Conservation (phyloP, 2,888 invertebrate species). For the Cryptops parisi region DNA sequence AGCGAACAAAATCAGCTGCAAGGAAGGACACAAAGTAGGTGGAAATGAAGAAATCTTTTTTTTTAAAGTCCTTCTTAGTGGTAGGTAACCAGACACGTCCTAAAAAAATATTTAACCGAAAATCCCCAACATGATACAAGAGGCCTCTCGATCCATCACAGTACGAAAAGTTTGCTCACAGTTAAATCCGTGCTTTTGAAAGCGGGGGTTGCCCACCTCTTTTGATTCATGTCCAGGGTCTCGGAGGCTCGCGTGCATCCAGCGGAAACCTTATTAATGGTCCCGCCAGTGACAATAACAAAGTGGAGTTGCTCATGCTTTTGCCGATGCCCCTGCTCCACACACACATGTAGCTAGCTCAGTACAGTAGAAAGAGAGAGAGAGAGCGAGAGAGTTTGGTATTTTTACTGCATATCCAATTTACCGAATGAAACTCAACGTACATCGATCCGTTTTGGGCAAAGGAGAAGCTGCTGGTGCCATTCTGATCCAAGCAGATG, state of each 20-base stretch:
- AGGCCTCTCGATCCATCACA: constrained; percentile 9
- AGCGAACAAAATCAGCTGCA: too few species aligned
- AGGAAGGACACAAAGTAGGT: too few species aligned
- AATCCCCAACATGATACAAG: not conserved
- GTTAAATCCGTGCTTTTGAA: constrained; percentile 15
- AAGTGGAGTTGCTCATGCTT: constrained; percentile 14
- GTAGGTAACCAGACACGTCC: too few species aligned
- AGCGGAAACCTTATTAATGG: constrained; percentile 16
- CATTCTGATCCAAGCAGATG: not conserved
- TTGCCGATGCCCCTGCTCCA: constrained; percentile 11
- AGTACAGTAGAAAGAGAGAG: constrained; percentile 5
- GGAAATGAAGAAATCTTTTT: too few species aligned
- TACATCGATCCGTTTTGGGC: not conserved
- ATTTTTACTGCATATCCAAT: constrained; percentile 16
- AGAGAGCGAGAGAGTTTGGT: constrained; percentile 6
- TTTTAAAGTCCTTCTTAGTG: too few species aligned
- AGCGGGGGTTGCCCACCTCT: constrained; percentile 11
- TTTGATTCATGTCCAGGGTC: constrained; percentile 15
- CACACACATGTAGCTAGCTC: constrained; percentile 9
- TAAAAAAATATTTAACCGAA: too few species aligned
- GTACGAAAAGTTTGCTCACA: constrained; percentile 15
- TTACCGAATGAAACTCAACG: constrained; percentile 11
- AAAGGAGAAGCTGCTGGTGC: not conserved
- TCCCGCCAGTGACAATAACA: constrained; percentile 16
- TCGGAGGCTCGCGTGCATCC: constrained; percentile 14